Conservation (phyloP, 2,888 invertebrate species). For the Drosophila seclusa region DNA sequence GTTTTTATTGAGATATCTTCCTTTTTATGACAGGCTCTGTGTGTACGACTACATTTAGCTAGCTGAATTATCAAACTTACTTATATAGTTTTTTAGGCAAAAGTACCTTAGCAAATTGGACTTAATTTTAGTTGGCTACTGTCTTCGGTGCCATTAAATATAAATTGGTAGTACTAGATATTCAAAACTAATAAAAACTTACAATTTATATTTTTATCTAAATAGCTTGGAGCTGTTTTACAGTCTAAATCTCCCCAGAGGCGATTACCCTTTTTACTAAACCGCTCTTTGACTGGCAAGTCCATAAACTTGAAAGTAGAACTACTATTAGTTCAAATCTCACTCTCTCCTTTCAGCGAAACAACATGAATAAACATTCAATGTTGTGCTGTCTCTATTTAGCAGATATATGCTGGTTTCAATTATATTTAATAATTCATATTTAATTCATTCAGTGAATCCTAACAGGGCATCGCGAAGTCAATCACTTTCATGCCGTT, state of each 20-base stretch:
- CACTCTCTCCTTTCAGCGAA: not conserved
- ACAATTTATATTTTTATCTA: not conserved
- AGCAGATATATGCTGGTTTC: not conserved
- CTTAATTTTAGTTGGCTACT: slow-evolving; percentile 7
- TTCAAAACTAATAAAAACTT: not conserved
- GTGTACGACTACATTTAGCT: slow-evolving; percentile 3
- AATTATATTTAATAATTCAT: not conserved
- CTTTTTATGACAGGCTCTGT: slow-evolving; percentile 47
- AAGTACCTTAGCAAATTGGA: slow-evolving; percentile 6
- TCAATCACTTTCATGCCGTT: not conserved
- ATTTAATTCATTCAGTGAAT: not conserved
- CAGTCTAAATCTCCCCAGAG: not conserved
- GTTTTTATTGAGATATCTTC: slow-evolving; percentile 59
- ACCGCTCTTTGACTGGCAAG: not conserved
- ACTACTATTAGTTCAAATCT: not conserved
- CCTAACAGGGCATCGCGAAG: slow-evolving; percentile 25
- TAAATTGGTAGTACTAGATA: slow-evolving; percentile 1
- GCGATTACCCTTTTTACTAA: not conserved
- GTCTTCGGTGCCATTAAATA: not conserved
- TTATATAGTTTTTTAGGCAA: slow-evolving; percentile 36
- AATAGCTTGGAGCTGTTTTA: not conserved
- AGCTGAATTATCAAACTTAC: slow-evolving; percentile 38
- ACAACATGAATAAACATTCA: not conserved
- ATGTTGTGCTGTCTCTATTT: not conserved
- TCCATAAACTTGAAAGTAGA: not conserved